Evolutionary conservation across 2,888 invertebrate species (phyloP).

Genomic region (Hirtodrosophila confusa): DNA sequence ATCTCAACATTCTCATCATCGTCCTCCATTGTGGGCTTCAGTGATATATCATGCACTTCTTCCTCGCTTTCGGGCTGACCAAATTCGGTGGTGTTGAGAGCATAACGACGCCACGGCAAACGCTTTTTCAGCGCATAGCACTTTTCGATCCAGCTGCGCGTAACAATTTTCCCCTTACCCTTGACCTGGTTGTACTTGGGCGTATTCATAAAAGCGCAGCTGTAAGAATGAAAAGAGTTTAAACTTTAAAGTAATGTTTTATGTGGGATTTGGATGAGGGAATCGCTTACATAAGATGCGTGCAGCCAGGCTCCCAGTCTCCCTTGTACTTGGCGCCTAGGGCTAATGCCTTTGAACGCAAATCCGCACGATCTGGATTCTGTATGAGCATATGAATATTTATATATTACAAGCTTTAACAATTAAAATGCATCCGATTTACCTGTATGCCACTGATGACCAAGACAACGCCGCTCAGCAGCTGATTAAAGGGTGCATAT

Average conservation of each 20-base stretch:
- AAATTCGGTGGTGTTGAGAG: constrained; percentile 73
- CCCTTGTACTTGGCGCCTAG: constrained; percentile 92
- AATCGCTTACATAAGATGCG: constrained; percentile 91
- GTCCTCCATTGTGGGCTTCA: constrained; percentile 44
- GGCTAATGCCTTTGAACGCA: constrained; percentile 88
- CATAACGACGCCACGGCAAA: constrained; percentile 83
- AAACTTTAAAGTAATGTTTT: not conserved
- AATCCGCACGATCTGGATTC: constrained; percentile 90
- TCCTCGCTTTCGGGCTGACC: constrained; percentile 81
- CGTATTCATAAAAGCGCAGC: constrained; percentile 95
- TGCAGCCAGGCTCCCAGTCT: constrained; percentile 91
- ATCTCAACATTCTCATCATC: constrained; percentile 1
- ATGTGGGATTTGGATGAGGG: not conserved
- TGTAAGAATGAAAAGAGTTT: constrained; percentile 77
- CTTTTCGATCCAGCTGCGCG: constrained; percentile 90
- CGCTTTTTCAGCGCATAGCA: constrained; percentile 86
- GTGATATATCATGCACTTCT: constrained; percentile 76
- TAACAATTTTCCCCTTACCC: constrained; percentile 87
- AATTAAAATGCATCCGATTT: not conserved
- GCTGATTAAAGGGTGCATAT: constrained; percentile 85
- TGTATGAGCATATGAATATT: constrained; percentile 77
- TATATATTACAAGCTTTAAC: not conserved
- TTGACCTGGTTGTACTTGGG: constrained; percentile 92
- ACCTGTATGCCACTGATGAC: constrained; percentile 92
- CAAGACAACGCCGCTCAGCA: constrained; percentile 89